Base-by-base conservation (phyloP, 2,888 invertebrate genomes). In the Tuta absoluta region DNA sequence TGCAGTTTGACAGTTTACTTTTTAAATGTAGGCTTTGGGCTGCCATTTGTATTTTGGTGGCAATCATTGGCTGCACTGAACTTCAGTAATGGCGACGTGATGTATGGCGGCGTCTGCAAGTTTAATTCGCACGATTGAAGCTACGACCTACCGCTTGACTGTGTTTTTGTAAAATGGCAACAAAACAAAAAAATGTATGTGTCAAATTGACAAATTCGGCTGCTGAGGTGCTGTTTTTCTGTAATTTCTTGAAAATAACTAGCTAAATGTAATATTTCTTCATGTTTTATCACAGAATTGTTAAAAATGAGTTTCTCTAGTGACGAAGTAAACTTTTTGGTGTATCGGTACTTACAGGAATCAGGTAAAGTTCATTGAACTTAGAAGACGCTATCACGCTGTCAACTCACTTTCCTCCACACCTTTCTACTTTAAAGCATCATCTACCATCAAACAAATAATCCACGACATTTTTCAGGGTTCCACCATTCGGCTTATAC, bases 311-410 rank as follows among this genome's bases (percentile, higher is more conserved):
- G 98, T 94, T 98, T 99, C 91, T 98, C 98, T 75, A 99, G 98
- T 89, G 99, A 99, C 91, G 99, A 99, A 94, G 98, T 99, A 11
- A 99, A 99, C 91, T 99, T 98, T 90, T 93, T 99, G 74, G 98
- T 99, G 68, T 99, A 99, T 89, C 94, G 99, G 80, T 99, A 99
- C 89, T 93, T 99, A 69, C 98, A 99, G 87, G 99, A 99, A 92
- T 98, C 99, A 78, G 99, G 99, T 99, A 78, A 68, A 71, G 76
- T 79, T 77, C 77, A 79, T 75, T 82, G 80, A 82, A 81, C 80
- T 72, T 57, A 67, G 63, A 57, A 67, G 72, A 79, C 75, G 73
- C 76, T 71, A 66, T 67, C 56, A 33, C 57, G 51, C 28, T 67
- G 69, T 59, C 63, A 38, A 64, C 24, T 63, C 1, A 11, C 28